Conservation (phyloP, 2,113 vertebrate genomes). For the Centropristis striata region DNA sequence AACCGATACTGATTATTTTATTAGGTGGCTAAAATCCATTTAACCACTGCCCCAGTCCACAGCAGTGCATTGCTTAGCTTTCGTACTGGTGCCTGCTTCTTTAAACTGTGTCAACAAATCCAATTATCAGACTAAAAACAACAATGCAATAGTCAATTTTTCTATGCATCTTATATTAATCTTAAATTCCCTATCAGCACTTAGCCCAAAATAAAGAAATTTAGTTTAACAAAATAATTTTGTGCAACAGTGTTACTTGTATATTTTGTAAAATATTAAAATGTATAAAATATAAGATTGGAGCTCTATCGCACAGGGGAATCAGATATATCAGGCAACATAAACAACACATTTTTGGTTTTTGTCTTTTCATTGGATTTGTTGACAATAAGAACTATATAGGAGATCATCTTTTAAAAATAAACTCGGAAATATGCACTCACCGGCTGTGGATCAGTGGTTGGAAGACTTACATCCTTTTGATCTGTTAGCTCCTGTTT, state of each 20-base stretch:
- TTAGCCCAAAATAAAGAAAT: too few species aligned
- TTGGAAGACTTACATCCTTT: slow-evolving; percentile 32
- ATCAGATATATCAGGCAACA: not conserved
- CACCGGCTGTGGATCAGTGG: slow-evolving; percentile 38
- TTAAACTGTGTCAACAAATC: slow-evolving; percentile 14
- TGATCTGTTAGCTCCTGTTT: slow-evolving; percentile 23
- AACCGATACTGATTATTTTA: too few species aligned
- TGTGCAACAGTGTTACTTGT: too few species aligned
- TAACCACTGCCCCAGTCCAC: too few species aligned
- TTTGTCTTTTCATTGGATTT: slow-evolving; percentile 1
- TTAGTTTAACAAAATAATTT: too few species aligned
- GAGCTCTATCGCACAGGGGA: not conserved
- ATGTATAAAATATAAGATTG: too few species aligned
- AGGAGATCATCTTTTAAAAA: not conserved
- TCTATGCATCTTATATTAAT: too few species aligned
- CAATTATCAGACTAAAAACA: slow-evolving; percentile 3
- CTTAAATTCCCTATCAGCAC: not conserved
- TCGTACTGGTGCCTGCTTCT: too few species aligned
- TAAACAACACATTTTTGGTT: too few species aligned
- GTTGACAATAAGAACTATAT: not conserved
- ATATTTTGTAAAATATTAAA: too few species aligned
- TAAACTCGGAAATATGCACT: slow-evolving; percentile 14
- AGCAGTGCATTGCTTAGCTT: too few species aligned
- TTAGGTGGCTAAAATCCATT: too few species aligned
- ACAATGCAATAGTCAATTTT: not conserved